These are phyloP conservation scores for Pteropus rufus DNA, from an alignment of 2,797 vertebrate genomes.

Conservation along the genomic window DNA sequence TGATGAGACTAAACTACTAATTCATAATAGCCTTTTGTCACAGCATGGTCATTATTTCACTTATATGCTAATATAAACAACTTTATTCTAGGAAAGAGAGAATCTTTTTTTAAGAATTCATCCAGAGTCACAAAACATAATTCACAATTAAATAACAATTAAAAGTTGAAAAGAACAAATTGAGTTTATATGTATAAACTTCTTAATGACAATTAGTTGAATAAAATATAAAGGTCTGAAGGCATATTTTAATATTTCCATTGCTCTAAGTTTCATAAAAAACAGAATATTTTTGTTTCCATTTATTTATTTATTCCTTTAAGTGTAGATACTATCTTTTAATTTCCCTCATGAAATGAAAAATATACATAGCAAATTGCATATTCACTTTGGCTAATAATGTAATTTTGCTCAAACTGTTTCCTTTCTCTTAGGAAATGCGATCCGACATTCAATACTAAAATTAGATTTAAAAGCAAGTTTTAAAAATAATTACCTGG, in stretches of 20 bases:
- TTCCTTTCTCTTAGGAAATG: not conserved
- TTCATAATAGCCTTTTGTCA: not conserved
- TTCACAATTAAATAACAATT: not conserved
- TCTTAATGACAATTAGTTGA: not conserved
- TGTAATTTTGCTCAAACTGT: not conserved
- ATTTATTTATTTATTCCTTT: slow-evolving; percentile 38
- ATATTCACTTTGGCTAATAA: not conserved
- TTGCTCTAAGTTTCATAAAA: not conserved
- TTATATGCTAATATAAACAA: not conserved
- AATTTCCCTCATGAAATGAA: not conserved
- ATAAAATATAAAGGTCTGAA: not conserved
- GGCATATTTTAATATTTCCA: not conserved
- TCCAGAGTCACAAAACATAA: not conserved
- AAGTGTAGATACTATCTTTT: not conserved
- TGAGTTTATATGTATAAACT: not conserved
- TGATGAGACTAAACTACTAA: not conserved
- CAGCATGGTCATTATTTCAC: not conserved
- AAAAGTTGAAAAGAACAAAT: not conserved
- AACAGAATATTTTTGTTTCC: not conserved
- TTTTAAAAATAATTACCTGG: slow-evolving; percentile 16
- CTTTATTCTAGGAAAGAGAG: not conserved
- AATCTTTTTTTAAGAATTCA: not conserved
- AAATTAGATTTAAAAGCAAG: not conserved
- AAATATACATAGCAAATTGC: not conserved
- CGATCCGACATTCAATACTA: not conserved